Evolutionary conservation across 2,888 invertebrate genomes (phyloP).

Genomic region (Melikaiella ostensackeni): DNA sequence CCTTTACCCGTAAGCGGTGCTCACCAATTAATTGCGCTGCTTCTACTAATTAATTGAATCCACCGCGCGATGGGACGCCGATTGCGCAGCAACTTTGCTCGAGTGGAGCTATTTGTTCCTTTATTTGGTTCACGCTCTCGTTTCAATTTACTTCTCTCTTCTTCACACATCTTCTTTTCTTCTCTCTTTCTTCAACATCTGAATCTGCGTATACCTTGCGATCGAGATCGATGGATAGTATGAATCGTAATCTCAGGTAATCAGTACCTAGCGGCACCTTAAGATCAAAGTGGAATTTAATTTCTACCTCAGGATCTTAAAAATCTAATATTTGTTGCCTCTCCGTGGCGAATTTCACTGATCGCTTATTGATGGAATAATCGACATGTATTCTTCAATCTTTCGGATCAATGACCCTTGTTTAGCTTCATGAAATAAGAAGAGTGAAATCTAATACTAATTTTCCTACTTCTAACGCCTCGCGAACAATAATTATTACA

Average conservation of each 20-base stretch:
- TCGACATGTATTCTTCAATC: not conserved
- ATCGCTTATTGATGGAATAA: slow-evolving; percentile 3
- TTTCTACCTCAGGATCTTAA: not conserved
- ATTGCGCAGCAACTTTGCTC: slow-evolving; percentile 24
- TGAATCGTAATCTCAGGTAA: slow-evolving; percentile 24
- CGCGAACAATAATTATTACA: too few relatives aligned
- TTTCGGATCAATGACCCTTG: not conserved
- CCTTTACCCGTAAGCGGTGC: slow-evolving; percentile 12
- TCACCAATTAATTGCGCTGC: slow-evolving; percentile 33
- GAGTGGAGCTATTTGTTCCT: slow-evolving; percentile 40
- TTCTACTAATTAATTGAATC: slow-evolving; percentile 38
- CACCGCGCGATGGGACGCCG: slow-evolving; percentile 36
- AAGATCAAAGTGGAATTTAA: slow-evolving; percentile 12
- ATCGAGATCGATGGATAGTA: slow-evolving; percentile 31
- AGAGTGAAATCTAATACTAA: too few relatives aligned
- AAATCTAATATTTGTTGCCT: slow-evolving; percentile 13
- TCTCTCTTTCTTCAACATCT: not conserved
- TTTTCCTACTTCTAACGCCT: too few relatives aligned
- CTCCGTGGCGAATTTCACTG: not conserved
- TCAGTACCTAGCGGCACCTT: slow-evolving; percentile 12
- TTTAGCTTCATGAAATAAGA: not conserved
- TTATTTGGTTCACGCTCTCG: slow-evolving; percentile 38
- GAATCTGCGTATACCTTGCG: slow-evolving; percentile 14
- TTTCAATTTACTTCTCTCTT: slow-evolving; percentile 29
- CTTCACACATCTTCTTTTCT: not conserved